Percentiles rank a stretch among this genome's conserved stretches.
These are phyloP conservation scores for Rhinoraja longicauda DNA, from an alignment of 2,797 vertebrate species.

Conservation along the genomic window DNA sequence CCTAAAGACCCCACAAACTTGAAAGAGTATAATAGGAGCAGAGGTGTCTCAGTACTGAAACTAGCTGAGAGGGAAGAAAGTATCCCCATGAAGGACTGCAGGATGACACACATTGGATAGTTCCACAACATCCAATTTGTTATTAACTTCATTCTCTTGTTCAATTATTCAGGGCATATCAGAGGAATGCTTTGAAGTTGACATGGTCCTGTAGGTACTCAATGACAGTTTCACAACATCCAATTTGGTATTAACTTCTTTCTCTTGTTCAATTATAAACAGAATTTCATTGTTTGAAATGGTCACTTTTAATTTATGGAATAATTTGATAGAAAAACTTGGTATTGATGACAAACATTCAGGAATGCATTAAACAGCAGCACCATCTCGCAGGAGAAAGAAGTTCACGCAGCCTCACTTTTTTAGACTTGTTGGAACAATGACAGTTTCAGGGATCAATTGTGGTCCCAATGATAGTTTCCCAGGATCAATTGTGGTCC, in stretches of 20 bases:
- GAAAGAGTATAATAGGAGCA: no score
- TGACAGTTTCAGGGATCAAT: background rate
- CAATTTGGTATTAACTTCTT: background rate
- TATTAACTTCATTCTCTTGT: background rate
- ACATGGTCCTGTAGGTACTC: background rate
- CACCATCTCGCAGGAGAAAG: background rate
- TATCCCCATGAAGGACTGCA: no score
- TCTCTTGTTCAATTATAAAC: background rate
- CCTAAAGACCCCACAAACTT: no score
- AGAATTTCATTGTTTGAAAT: slow-evolving; percentile 31
- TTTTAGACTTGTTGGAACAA: background rate
- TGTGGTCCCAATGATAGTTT: no score
- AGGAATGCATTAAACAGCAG: background rate
- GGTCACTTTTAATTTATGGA: slow-evolving; percentile 18
- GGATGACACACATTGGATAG: background rate
- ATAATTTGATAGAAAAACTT: background rate
- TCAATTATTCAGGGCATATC: background rate
- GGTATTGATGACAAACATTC: background rate
- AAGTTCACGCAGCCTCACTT: background rate
- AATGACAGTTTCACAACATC: background rate
- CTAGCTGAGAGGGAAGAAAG: no score
- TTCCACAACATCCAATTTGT: no score
- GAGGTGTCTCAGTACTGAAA: no score
- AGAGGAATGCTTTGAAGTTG: background rate
- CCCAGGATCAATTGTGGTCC: no score